These are phyloP conservation scores for Xyrichtys novacula DNA, from an alignment of 2,797 vertebrate species.

Conservation along the genomic window DNA sequence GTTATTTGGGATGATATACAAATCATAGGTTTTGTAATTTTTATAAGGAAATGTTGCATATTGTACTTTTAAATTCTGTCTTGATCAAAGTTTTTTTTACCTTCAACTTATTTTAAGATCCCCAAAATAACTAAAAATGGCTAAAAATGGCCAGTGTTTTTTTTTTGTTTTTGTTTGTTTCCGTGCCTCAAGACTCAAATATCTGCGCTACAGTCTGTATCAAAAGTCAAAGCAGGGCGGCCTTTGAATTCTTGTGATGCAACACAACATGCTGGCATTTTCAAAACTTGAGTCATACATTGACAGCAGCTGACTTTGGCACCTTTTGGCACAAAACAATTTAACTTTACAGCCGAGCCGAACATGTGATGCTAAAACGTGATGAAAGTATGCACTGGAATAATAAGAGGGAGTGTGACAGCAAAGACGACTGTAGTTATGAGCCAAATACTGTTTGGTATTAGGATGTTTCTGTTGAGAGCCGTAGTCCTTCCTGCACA, in stretches of 20 bases:
- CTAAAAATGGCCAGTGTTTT: too few species aligned
- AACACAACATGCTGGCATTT: conserved; percentile 1
- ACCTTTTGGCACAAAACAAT: conserved; percentile 1
- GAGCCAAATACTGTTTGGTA: conserved; percentile 54
- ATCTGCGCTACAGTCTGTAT: neutral
- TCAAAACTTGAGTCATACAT: conserved; percentile 27
- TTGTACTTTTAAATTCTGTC: too few species aligned
- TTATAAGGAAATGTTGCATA: too few species aligned
- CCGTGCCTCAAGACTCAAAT: neutral
- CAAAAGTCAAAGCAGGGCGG: too few species aligned
- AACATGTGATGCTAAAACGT: neutral
- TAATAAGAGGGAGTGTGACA: conserved; percentile 17
- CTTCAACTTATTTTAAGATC: too few species aligned
- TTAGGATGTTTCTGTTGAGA: conserved; percentile 76
- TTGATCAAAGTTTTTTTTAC: too few species aligned
- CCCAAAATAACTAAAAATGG: too few species aligned
- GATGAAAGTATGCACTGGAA: neutral
- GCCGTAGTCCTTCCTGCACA: conserved; percentile 67
- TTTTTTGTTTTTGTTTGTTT: neutral
- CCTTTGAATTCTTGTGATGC: conserved; percentile 16
- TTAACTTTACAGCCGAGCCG: neutral
- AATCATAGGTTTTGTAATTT: too few species aligned
- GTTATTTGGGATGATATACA: too few species aligned
- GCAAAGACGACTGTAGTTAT: conserved; percentile 1
- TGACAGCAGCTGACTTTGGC: conserved; percentile 8